Conservation (phyloP, 2,113 vertebrate genomes). For the Phaethon lepturus region DNA sequence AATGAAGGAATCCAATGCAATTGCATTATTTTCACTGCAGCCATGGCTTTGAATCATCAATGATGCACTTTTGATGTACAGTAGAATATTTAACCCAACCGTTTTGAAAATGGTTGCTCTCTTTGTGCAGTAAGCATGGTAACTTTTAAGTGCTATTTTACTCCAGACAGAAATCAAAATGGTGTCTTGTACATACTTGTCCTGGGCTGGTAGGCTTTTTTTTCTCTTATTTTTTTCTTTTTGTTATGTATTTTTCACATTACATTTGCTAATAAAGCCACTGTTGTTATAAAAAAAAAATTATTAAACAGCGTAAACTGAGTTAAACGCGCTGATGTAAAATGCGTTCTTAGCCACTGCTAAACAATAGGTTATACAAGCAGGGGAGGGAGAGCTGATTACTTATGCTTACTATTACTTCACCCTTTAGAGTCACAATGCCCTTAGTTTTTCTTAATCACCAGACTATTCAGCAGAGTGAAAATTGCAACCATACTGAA, state of each 20-base stretch:
- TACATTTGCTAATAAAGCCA: background rate
- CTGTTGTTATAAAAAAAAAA: background rate
- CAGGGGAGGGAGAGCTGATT: background rate
- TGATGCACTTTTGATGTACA: accelerated
- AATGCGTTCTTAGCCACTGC: background rate
- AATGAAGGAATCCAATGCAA: background rate
- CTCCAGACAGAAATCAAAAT: background rate
- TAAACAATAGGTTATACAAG: background rate
- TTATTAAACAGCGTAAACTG: background rate
- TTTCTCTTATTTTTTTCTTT: background rate
- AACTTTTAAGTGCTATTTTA: background rate
- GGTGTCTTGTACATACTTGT: background rate
- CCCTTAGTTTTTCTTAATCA: background rate
- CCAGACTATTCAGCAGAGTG: background rate
- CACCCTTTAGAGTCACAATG: background rate
- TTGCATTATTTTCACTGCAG: background rate
- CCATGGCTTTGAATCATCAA: background rate
- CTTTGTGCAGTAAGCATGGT: accelerated
- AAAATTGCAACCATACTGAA: background rate
- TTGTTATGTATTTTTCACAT: background rate
- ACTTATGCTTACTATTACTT: background rate
- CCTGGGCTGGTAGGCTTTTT: background rate
- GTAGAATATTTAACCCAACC: background rate
- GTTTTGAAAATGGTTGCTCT: background rate
- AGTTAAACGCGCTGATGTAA: background rate